Conservation (phyloP, 2,888 invertebrate species). For the Serrognathus titanus region DNA sequence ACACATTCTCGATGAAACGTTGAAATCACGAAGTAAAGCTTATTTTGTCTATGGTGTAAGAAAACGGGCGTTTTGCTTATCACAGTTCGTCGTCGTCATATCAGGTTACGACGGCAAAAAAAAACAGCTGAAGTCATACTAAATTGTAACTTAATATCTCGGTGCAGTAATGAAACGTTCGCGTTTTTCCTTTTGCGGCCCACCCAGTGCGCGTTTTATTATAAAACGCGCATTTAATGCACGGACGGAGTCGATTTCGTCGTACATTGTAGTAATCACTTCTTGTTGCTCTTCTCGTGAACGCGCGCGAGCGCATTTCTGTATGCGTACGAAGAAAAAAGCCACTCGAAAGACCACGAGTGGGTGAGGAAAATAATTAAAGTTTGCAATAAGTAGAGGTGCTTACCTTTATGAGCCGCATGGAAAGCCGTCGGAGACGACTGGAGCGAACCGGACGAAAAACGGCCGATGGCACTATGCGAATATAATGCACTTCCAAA, state of each 20-base stretch:
- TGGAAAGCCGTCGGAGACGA: conserved; percentile 43
- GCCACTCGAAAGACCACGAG: no score
- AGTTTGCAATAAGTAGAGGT: not conserved
- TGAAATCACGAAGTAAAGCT: not conserved
- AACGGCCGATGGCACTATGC: conserved; percentile 46
- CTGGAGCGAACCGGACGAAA: conserved; percentile 44
- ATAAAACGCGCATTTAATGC: not conserved
- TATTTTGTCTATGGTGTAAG: not conserved
- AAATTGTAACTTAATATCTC: conserved; percentile 2
- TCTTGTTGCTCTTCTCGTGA: no score
- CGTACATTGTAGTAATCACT: no score
- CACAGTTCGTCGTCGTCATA: not conserved
- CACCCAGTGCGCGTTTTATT: not conserved
- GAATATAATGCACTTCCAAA: conserved; percentile 49
- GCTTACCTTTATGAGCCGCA: conserved; percentile 48
- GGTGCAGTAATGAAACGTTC: not conserved
- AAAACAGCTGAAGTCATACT: not conserved
- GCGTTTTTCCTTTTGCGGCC: not conserved
- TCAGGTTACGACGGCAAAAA: not conserved
- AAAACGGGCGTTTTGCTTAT: not conserved
- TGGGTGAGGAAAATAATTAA: no score
- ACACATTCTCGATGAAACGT: no score
- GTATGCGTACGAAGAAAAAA: no score
- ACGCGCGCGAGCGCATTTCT: no score
- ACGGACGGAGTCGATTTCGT: no score